A percentile compares a stretch with the other conserved stretches of the same genome.
phyloP scores from a whole-genome alignment of 2,888 invertebrate species.

The Tetragonisca angustula region DNA sequence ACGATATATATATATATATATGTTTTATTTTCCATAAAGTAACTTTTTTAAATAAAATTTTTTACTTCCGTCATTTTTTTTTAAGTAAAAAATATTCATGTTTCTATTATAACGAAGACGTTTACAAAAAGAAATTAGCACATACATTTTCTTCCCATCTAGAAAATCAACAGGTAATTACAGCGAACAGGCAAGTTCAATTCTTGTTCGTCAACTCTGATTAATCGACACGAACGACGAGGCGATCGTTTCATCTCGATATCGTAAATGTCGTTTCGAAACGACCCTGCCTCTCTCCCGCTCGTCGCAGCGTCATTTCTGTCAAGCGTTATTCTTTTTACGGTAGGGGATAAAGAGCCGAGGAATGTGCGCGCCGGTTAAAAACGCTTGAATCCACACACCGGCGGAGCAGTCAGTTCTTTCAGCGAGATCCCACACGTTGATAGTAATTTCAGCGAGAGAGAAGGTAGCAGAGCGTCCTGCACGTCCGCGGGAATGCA shows the following conservation, averaged over 20 bases:
- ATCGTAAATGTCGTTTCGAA: neutral
- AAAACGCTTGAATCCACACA: neutral
- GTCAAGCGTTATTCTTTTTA: neutral
- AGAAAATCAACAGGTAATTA: neutral
- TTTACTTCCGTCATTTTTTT: too few relatives aligned
- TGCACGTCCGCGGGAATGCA: slow-evolving; percentile 10
- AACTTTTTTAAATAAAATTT: too few relatives aligned
- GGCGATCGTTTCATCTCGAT: neutral
- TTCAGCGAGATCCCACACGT: neutral
- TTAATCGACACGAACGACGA: neutral
- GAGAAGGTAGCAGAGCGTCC: neutral
- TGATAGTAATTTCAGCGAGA: slow-evolving; percentile 16
- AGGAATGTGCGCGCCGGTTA: slow-evolving; percentile 4
- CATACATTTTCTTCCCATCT: too few relatives aligned
- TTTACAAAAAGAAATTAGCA: too few relatives aligned
- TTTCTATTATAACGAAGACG: too few relatives aligned
- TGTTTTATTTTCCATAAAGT: too few relatives aligned
- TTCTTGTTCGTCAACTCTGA: neutral
- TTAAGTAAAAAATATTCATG: too few relatives aligned
- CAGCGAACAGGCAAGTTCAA: neutral
- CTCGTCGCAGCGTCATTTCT: neutral
- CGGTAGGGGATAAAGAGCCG: neutral
- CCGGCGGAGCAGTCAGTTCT: neutral
- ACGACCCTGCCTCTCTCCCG: neutral
- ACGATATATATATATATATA: too few relatives aligned